Conservation (phyloP, 2,888 invertebrate genomes). For the Scaeva pyrastri region DNA sequence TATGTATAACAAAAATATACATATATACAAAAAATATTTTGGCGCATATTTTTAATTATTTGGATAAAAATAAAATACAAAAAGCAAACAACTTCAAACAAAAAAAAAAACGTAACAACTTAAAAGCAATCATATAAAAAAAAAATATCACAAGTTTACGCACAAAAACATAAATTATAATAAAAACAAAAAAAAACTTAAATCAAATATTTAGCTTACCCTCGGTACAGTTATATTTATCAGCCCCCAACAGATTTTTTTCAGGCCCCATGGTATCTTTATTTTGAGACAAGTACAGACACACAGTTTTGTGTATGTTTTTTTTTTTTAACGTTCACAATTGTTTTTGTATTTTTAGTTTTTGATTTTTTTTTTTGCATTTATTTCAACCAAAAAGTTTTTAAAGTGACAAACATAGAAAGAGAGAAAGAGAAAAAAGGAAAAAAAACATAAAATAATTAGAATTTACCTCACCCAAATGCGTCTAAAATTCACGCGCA, state of each 20-base stretch:
- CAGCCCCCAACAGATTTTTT: slow-evolving; percentile 85
- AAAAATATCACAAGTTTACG: slow-evolving; percentile 53
- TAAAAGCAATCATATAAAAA: slow-evolving; percentile 36
- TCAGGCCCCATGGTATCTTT: slow-evolving; percentile 85
- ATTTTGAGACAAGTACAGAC: slow-evolving; percentile 73
- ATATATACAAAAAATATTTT: too few relatives aligned
- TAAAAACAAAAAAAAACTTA: slow-evolving; percentile 54
- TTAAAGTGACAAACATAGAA: slow-evolving; percentile 62
- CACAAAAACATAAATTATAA: slow-evolving; percentile 8
- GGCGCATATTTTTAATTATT: not conserved
- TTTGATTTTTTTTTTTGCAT: slow-evolving; percentile 60
- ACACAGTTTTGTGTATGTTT: slow-evolving; percentile 60
- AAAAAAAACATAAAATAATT: slow-evolving; percentile 63
- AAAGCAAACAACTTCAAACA: slow-evolving; percentile 51
- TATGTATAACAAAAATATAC: slow-evolving; percentile 26
- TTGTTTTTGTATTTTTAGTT: too few relatives aligned
- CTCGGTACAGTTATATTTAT: slow-evolving; percentile 84
- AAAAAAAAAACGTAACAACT: slow-evolving; percentile 22
- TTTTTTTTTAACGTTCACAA: slow-evolving; percentile 52
- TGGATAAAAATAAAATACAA: slow-evolving; percentile 54
- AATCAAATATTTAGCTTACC: slow-evolving; percentile 82
- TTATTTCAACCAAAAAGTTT: slow-evolving; percentile 51
- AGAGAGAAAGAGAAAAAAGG: slow-evolving; percentile 67
- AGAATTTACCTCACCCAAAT: slow-evolving; percentile 70
- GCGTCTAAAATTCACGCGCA: slow-evolving; percentile 57